Evolutionary conservation across 2,888 invertebrate genomes (phyloP), one percentile per base, ranked within the genome.

Genomic region (Tachystola acroxantha): DNA sequence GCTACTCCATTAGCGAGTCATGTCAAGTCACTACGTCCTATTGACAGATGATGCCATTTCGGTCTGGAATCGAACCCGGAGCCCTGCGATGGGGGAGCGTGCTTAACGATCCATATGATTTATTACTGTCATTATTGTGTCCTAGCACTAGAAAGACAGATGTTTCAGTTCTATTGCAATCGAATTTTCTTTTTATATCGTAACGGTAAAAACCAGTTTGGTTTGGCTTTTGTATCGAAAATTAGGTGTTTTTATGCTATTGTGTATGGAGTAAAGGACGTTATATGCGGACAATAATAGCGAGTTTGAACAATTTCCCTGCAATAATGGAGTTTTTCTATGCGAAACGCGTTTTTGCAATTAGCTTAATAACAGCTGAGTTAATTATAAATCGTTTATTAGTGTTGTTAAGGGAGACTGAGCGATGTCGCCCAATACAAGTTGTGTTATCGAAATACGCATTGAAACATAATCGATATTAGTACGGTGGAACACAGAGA

Each of bases 11-110:
- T 86, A 86, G 74, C 70, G 48, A 70, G 75, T 76, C 79, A 64
- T 67, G 84, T 85, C 84, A 82, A 82, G 81, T 84, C 82, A 81
- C 80, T 66, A 50, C 49, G 55, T 50, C 57, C 72, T 71, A 85
- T 84, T 86, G 86, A 86, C 86, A 85, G 86, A 86, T 85, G 85
- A 85, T 84, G 77, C 82, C 80, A 85, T 85, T 85, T 81, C 82
- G 70, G 64, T 62, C 76, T 72, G 78, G 85, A 85, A 84, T 85
- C 85, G 82, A 85, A 84, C 74, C 75, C 67, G 57, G 64, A 74
- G 48, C 52, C 58, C n/a, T 9, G 24, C 24, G 24, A n/a, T 24
- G 24, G 74, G 80, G 84, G 82, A 77, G 68, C 74, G 68, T 64
- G 76, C 67, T 76, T 86, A 86, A 86, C 82, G 86, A 86, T 75